Conservation (phyloP, 2,888 invertebrate species). For the Nephrotoma flavescens region DNA sequence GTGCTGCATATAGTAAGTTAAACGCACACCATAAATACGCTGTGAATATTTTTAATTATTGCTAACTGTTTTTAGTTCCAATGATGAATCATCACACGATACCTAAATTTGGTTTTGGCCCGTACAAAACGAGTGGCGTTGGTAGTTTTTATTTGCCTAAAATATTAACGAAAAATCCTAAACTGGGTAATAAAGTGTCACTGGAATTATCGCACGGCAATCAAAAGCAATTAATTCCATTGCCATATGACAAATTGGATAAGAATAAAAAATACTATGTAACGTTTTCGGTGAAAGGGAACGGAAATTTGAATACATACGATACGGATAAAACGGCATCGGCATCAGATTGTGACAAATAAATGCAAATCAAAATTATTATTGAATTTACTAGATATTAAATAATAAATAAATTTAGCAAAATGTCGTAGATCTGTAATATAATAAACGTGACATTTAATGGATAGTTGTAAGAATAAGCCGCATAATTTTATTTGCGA, state of each 20-base stretch:
- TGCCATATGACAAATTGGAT: conserved; percentile 75
- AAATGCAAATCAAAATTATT: background rate
- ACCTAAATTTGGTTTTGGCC: conserved; percentile 50
- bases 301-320: conserved; percentile 11
- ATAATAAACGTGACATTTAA: background rate
- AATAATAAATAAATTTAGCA: background rate
- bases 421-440: background rate
- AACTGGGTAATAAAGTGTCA: conserved; percentile 40
- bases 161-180: conserved; percentile 33
- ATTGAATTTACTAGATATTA: background rate
- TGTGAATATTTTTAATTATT: background rate
- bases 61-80: conserved; percentile 40
- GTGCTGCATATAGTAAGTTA: conserved; percentile 71
- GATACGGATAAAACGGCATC: background rate
- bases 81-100: conserved; percentile 67
- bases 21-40: background rate
- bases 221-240: conserved; percentile 71
- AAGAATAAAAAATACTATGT: conserved; percentile 85
- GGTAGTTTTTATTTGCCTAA: conserved; percentile 48
- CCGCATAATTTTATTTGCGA: no score
- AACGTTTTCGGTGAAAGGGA: conserved; percentile 77
- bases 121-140: conserved; percentile 38
- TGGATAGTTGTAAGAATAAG: no score
- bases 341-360: background rate
- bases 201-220: conserved; percentile 73